phyloP scores from a whole-genome alignment of 2,797 vertebrate genomes.

The Pseudochirops cupreus region DNA sequence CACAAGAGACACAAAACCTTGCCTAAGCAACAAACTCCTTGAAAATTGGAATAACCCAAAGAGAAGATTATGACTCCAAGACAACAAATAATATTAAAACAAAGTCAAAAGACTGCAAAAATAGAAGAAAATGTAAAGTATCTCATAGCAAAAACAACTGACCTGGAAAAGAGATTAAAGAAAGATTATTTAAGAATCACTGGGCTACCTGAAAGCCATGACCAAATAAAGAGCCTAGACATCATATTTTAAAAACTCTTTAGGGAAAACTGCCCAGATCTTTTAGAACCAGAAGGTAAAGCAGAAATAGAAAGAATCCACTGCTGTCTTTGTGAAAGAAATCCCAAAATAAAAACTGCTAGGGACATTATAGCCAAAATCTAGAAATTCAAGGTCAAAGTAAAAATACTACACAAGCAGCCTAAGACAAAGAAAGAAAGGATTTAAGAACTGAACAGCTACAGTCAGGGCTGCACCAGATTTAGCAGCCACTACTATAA shows the following conservation, averaged over 20 bases:
- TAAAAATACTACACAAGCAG: not conserved
- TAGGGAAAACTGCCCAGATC: not conserved
- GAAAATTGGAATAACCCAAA: not conserved
- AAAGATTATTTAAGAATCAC: not conserved
- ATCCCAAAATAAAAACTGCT: not conserved
- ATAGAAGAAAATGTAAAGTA: not conserved
- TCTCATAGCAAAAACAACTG: not conserved
- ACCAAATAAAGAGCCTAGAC: not conserved
- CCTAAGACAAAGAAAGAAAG: not conserved
- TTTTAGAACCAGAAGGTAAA: not conserved
- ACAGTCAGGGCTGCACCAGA: not conserved
- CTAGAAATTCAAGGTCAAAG: not conserved
- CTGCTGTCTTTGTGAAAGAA: not conserved
- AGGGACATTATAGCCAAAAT: not conserved
- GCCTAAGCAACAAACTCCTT: not conserved
- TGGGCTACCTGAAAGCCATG: not conserved
- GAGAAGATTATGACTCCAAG: not conserved
- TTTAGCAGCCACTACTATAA: not conserved
- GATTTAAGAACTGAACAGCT: not conserved
- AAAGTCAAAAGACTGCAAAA: not conserved
- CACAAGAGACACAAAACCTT: not conserved
- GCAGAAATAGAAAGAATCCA: not conserved
- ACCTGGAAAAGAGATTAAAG: not conserved
- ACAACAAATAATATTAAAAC: not conserved
- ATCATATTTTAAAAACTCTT: not conserved